Evolutionary conservation across 2,113 vertebrate genomes (phyloP), one percentile per base, ranked within the genome.

Genomic region (Hippocampus zosterae): DNA sequence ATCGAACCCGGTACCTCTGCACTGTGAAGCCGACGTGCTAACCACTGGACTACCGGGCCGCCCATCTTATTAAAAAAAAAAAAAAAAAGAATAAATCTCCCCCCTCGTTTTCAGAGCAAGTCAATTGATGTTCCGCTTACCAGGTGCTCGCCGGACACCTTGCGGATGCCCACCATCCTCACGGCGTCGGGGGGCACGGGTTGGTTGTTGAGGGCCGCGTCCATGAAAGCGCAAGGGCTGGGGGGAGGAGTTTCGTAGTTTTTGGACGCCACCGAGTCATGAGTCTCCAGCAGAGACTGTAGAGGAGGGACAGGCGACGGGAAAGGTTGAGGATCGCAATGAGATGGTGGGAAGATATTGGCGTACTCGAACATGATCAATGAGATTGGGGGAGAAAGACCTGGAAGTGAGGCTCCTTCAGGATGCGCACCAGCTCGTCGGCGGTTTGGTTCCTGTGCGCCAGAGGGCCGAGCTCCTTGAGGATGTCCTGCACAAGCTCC

Each of bases 401-500:
- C 95, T 98, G 96, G 83, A 98, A 98, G 85, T 98, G 97, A 0
- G 96, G 96, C 33, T 98, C 95, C 69, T 94, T 94, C 71, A 98
- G 93, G 86, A 98, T 97, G 71, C 85, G 84, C 0, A 90, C 84
- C 67, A 98, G 92, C 85, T 98, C 97, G 0, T 94, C 92, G 0
- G 94, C 96, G 0, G 91, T 85, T 66, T 88, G 87, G 83, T 93
- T 95, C 56, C 80, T 89, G 46, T 91, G 76, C 0, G 88, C 79
- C 71, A 96, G 89, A 1, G 90, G 92, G 0, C 89, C 90, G 33
- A 98, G 92, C 85, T 98, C 97, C 10, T 92, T 88, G 40, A 98
- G 93, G 87, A 98, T 96, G 74, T 98, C 97, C 93, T 96, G 95
- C 78, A 98, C 94, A 89, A 98, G 91, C 88, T 96, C 95, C 88